Percentiles rank a stretch among this genome's conserved stretches.
Conservation (phyloP, 2,888 invertebrate genomes). For the Neuroscelio doddi region DNA sequence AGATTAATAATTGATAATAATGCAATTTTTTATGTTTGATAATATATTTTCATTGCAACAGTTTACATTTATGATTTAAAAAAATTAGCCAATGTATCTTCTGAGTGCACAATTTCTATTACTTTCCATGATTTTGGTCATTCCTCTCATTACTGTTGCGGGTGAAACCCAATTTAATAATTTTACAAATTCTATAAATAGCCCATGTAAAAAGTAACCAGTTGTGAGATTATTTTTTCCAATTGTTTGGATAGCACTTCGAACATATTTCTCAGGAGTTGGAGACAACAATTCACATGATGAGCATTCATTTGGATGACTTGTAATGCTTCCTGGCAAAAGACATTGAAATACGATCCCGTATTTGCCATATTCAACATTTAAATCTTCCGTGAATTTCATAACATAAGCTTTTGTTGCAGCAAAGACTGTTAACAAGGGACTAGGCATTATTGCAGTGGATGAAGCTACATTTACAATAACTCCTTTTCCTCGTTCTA, state of each 20-base stretch:
- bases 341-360: constrained; percentile 86
- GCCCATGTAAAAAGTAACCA: constrained; percentile 81
- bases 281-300: constrained; percentile 80
- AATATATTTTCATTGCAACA: background rate
- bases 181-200: constrained; percentile 74
- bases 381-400: constrained; percentile 83
- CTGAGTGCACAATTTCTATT: constrained; percentile 55
- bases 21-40: too few relatives aligned
- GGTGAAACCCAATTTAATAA: constrained; percentile 53
- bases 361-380: constrained; percentile 80
- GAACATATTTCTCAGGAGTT: constrained; percentile 80
- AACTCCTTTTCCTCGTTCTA: constrained; percentile 83
- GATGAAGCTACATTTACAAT: constrained; percentile 91
- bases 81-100: constrained; percentile 54
- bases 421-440: constrained; percentile 87
- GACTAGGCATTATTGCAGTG: constrained; percentile 84
- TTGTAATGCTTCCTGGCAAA: constrained; percentile 88
- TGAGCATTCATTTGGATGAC: constrained; percentile 85
- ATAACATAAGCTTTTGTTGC: constrained; percentile 90
- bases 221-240: constrained; percentile 80
- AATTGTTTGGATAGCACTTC: constrained; percentile 79
- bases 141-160: constrained; percentile 47
- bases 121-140: constrained; percentile 56
- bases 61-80: background rate
- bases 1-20: too few relatives aligned